Conservation (phyloP, 1,140 invertebrate species). For the Hyles euphorbiae region DNA sequence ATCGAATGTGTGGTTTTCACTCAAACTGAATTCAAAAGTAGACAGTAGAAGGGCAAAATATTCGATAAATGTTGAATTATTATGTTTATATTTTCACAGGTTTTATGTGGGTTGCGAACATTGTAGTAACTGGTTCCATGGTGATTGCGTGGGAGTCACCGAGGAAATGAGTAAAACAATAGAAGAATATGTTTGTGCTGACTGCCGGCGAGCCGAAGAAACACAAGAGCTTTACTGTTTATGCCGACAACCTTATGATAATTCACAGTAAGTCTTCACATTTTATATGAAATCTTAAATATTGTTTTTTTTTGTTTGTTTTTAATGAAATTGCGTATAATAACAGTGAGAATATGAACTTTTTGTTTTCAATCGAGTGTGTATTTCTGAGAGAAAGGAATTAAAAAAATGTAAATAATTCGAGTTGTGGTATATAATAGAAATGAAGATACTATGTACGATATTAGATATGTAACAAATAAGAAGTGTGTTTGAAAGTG, state of each 20-base stretch:
- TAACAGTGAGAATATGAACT: too few relatives aligned
- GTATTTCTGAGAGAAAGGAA: too few relatives aligned
- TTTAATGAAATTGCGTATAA: too few relatives aligned
- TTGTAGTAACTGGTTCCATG: constrained; percentile 99
- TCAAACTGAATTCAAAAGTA: too few relatives aligned
- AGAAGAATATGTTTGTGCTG: constrained; percentile 92
- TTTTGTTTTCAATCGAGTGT: too few relatives aligned
- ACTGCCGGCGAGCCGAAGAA: constrained; percentile 90
- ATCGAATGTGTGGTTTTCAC: too few relatives aligned
- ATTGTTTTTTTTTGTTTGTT: too few relatives aligned
- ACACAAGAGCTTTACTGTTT: constrained; percentile 96
- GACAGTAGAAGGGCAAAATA: not conserved
- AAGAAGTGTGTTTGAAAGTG: too few relatives aligned
- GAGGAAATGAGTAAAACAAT: constrained; percentile 94
- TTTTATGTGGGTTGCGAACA: constrained; percentile 98
- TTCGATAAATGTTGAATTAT: constrained; percentile 6
- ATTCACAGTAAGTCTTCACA: constrained; percentile 89
- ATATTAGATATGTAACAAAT: too few relatives aligned
- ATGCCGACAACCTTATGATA: constrained; percentile 97
- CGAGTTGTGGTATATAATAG: too few relatives aligned
- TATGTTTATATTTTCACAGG: constrained; percentile 67
- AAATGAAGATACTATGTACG: too few relatives aligned
- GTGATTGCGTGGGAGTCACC: constrained; percentile 95
- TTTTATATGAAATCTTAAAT: not conserved
- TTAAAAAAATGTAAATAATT: too few relatives aligned